Evolutionary conservation across 2,888 invertebrate genomes (phyloP).

Genomic region (Urechis unicinctus): DNA sequence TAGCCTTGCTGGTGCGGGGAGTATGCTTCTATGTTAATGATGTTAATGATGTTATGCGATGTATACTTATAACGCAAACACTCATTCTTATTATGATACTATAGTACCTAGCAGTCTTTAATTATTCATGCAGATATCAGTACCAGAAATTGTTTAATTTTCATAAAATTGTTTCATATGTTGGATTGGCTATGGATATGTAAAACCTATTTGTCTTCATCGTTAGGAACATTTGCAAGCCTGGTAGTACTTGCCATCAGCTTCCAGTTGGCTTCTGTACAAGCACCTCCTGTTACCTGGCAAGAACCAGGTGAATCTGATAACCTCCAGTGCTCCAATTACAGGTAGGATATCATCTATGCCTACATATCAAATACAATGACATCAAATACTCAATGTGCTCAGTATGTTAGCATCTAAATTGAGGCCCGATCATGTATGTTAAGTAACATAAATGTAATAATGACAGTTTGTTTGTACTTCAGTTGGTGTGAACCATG

Average conservation of each 20-base stretch:
- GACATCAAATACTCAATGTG: no score
- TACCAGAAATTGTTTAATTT: no score
- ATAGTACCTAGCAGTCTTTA: background rate
- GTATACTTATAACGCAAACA: background rate
- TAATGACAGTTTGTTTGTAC: background rate
- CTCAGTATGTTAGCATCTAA: no score
- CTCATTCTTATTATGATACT: background rate
- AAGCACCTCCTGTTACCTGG: conserved; percentile 33
- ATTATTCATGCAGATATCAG: background rate
- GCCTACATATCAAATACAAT: no score
- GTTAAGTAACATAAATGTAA: no score
- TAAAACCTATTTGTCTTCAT: no score
- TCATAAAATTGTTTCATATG: no score
- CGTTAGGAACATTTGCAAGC: conserved; percentile 44
- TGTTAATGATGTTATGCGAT: background rate
- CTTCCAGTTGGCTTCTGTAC: conserved; percentile 37
- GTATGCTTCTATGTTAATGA: background rate
- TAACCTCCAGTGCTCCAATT: no score
- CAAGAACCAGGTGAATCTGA: conserved; percentile 3
- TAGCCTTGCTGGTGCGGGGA: conserved; percentile 37
- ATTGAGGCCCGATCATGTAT: no score
- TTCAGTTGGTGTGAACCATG: conserved; percentile 51
- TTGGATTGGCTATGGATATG: no score
- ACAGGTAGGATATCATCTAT: no score
- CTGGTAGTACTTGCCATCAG: conserved; percentile 43